phyloP scores from a whole-genome alignment of 2,797 vertebrate species.

The Microchirus variegatus region DNA sequence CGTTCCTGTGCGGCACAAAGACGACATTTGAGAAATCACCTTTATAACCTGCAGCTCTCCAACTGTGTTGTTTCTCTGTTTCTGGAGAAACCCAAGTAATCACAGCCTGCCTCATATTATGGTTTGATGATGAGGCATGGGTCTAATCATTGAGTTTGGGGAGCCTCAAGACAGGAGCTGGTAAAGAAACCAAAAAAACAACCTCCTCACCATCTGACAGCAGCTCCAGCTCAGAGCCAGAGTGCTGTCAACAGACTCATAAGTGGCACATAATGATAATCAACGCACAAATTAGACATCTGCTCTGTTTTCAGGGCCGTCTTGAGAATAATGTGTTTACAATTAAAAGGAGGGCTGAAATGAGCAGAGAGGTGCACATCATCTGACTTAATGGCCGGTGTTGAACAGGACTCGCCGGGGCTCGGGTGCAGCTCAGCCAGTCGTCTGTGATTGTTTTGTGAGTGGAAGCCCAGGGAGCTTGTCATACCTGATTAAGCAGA shows the following conservation, averaged over 20 bases:
- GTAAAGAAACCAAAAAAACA: constrained; percentile 6
- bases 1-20: neutral
- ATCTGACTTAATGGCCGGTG: constrained; percentile 24
- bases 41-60: constrained; percentile 5
- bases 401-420: constrained; percentile 24
- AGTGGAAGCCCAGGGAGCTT: constrained; percentile 54
- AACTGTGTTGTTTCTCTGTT: constrained; percentile 4
- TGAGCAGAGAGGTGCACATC: constrained; percentile 45
- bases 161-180: constrained; percentile 30
- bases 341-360: constrained; percentile 49
- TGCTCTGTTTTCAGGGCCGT: constrained; percentile 63
- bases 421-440: constrained; percentile 18
- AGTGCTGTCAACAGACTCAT: constrained; percentile 49
- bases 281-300: constrained; percentile 73
- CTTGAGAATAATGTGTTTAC: constrained; percentile 61
- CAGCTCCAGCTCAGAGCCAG: constrained; percentile 51
- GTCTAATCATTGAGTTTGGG: constrained; percentile 37
- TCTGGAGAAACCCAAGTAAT: constrained; percentile 15
- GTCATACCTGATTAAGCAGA: constrained; percentile 69
- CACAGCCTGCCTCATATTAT: constrained; percentile 28
- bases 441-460: constrained; percentile 48
- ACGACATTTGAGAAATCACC: constrained; percentile 1
- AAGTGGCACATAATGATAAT: constrained; percentile 66
- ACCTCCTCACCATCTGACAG: constrained; percentile 48
- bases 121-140: constrained; percentile 33